Base-by-base conservation (phyloP, 37 sponge, comb jelly and placozoan species). In the Ephydatia muelleri region DNA sequence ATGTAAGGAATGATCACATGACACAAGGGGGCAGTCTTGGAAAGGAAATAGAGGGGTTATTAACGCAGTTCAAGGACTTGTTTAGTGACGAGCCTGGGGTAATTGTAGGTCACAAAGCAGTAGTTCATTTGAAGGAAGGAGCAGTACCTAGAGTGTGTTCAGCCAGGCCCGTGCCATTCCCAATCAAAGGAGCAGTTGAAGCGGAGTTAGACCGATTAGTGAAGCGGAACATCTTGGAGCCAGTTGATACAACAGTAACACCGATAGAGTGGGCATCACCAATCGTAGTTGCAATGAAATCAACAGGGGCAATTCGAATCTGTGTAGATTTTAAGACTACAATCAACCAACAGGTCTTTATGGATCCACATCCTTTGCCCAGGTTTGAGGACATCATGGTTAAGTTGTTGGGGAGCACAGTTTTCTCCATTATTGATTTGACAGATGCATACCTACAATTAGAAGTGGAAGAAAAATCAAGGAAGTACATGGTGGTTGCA, bases 11-110 rank as follows among this genome's bases (percentile, higher is more conserved):
- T 57, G 57, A 57, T 14, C 57, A 57, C 57, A 57, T 57, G 57
- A 11, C 12, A 57, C 57, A 57, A 57, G 57, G 57, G 57, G 47
- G 8, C 47, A 43, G 47, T 43, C 47, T 43, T 43, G 47, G 47
- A 43, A 43, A 43, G 47, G 47, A 11, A 43, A 43, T 43, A 43
- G 47, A 43, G 47, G 47, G 57, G 57, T 21, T 57, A 57, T 57
- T 57, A 57, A 57, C 57, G 57, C 57, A 57, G 57, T 57, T 57
- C 57, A 57, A 57, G 57, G 57, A 57, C 57, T 57, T 57, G 57
- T 57, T 57, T 57, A 57, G 57, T 57, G 57, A 57, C 12, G 16
- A 57, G 57, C 57, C 57, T 57, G 57, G 57, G 57, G 57, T 57
- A 57, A 57, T 57, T 57, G 57, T 57, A 57, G 57, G 57, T 57